Percentiles rank a stretch among this genome's conserved stretches.
Conservation (phyloP, 2,888 invertebrate genomes). For the Smittia sp. region DNA sequence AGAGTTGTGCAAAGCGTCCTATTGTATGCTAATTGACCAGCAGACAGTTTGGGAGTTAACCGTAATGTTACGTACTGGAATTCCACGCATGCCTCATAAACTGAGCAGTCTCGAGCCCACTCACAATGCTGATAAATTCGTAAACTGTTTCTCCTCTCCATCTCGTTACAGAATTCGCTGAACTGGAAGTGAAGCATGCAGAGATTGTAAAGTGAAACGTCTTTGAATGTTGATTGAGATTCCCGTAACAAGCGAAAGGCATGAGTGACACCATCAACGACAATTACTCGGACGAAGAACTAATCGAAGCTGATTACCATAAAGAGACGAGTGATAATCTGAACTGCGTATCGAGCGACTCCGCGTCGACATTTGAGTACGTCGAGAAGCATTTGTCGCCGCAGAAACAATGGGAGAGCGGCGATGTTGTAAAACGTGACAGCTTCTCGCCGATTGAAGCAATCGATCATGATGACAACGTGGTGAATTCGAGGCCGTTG, state of each 20-base stretch:
- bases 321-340: background rate
- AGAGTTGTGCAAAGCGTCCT: background rate
- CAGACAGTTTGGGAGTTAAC: background rate
- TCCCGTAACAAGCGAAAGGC: background rate
- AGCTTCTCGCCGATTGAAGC: constrained; percentile 41
- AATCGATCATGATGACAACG: constrained; percentile 29
- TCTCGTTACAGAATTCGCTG: background rate
- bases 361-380: constrained; percentile 44
- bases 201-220: background rate
- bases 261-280: background rate
- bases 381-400: constrained; percentile 41
- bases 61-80: background rate
- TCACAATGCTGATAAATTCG: background rate
- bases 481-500: constrained; percentile 41
- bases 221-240: no score
- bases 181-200: background rate
- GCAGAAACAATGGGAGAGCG: background rate
- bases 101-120: background rate
- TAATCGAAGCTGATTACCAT: background rate
- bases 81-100: background rate
- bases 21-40: background rate
- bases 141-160: background rate
- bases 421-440: background rate
- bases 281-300: background rate
- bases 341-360: constrained; percentile 42